These are phyloP conservation scores for Nomada ruficornis DNA, from an alignment of 2,888 invertebrate species.

Conservation along the genomic window DNA sequence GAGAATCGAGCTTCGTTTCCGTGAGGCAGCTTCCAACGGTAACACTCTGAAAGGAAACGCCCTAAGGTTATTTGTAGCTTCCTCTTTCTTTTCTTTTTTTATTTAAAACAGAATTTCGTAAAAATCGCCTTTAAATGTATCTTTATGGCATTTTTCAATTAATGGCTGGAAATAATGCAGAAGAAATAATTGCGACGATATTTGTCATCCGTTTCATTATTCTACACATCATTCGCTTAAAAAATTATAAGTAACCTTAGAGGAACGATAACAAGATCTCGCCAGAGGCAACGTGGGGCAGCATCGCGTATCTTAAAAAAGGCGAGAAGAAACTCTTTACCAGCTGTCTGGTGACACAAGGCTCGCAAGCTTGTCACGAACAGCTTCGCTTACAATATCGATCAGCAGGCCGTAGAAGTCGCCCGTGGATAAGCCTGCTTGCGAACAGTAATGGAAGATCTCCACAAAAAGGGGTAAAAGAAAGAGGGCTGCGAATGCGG, in stretches of 20 bases:
- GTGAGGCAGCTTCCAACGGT: background rate
- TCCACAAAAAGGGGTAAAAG: slow-evolving; percentile 19
- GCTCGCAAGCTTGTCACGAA: slow-evolving; percentile 6
- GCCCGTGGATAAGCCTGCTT: slow-evolving; percentile 58
- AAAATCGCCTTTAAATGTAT: too few relatives aligned
- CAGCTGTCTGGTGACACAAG: slow-evolving; percentile 21
- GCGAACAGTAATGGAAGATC: slow-evolving; percentile 25
- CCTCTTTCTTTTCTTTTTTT: too few relatives aligned
- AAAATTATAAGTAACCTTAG: too few relatives aligned
- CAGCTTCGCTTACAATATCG: slow-evolving; percentile 55
- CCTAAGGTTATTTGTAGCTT: background rate
- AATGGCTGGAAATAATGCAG: too few relatives aligned
- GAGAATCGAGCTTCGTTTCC: background rate
- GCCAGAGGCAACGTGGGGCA: too few relatives aligned
- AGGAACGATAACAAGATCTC: background rate
- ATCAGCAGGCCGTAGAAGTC: slow-evolving; percentile 53
- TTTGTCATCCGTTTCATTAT: too few relatives aligned
- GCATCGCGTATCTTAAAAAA: slow-evolving; percentile 8
- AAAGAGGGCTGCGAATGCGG: background rate
- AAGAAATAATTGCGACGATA: too few relatives aligned
- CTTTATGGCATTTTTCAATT: too few relatives aligned
- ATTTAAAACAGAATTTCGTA: too few relatives aligned
- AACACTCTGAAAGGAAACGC: background rate
- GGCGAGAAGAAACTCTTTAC: slow-evolving; percentile 12
- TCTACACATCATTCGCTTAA: too few relatives aligned